Base-by-base conservation (phyloP, 1,140 invertebrate genomes). In the Portunus trituberculatus region DNA sequence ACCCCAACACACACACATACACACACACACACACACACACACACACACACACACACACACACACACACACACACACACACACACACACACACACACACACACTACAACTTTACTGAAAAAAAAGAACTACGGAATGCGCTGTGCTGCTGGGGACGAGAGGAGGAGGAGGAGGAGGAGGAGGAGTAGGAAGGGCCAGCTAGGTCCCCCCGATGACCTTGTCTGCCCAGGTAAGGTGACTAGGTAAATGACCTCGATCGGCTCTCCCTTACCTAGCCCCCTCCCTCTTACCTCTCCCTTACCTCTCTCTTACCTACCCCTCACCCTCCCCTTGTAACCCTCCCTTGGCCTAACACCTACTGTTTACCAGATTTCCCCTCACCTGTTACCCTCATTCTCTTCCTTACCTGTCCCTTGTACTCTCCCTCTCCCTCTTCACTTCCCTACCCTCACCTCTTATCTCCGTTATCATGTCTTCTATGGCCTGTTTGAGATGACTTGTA, bases 21-120 rank as follows among this genome's bases (percentile, higher is more conserved):
- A 76, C 67, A 76, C 67, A 76, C 67, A 76, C 25, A 76, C 67
- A 76, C 67, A 76, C 67, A 76, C 67, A 76, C 67, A 25, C 67
- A 76, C 67, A n/a, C 20, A 76, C 20, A 76, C 67, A 76, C 67
- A 76, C 67, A 76, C 67, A 76, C 67, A 76, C 67, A 76, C 67
- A 76, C 67, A 76, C 67, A 76, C 67, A 76, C 67, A 76, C 67
- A 76, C 67, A 76, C 67, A 76, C 67, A 76, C 67, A 76, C 67
- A n/a, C 20, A 76, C 67, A 76, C 67, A 76, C 67, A 76, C 67
- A 76, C 67, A 76, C 67, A 76, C 67, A 76, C 67, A n/a, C 20
- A 76, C 67, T 76, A 76, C 67, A 76, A n/a, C 67, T n/a, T 76
- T 76, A n/a, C 12, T 0, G 67, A 76, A n/a, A 76, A 7, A 76